Base-by-base conservation (phyloP, 2,797 vertebrate genomes). In the Mus spretus region DNA sequence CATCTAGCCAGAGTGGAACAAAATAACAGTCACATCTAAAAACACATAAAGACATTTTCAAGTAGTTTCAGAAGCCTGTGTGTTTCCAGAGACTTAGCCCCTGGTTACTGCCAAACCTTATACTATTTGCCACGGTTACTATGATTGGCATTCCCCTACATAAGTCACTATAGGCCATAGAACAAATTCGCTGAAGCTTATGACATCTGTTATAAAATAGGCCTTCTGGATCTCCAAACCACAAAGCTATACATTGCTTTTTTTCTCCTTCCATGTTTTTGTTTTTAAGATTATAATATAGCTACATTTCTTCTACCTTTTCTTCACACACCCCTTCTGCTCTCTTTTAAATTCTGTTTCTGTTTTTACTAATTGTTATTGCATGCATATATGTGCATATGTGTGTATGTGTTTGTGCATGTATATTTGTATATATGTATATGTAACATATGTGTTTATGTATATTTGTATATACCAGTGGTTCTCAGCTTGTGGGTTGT, bases 41-140 rank as follows among this genome's bases (percentile, higher is more conserved):
- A 44, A 87, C 19, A 40, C 6, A 57, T 53, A 57, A 67, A 92
- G 75, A 44, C n/a, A 50, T 87, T 91, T 59, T 26, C 47, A 61
- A 8, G 2, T 26, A 83, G 37, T 44, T 53, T 17, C 37, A 75
- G 26, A 70, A 88, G 8, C 28, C 34, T 24, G 4, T 8, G 14
- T 82, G 59, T 94, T 96, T 78, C 47, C 40, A 79, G 87, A 90
- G 86, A 79, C 14, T n/a, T 70, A 79, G 72, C 37, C 4, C 26
- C 22, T 72, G 53, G 31, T 19, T 67, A 37, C 20, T 34, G 37
- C n/a, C 24, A 86, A 20, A 31, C 65, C 74, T 78, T 75, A 12
- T 12, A 19, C 44, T 74, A 3, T 83, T 55, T 77, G 47, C 67
- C 63, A 24, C 12, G 44, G 19, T 78, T 84, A 65, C 67, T 72